phyloP scores from a whole-genome alignment of 2,797 vertebrate species.

The Karalla daura region DNA sequence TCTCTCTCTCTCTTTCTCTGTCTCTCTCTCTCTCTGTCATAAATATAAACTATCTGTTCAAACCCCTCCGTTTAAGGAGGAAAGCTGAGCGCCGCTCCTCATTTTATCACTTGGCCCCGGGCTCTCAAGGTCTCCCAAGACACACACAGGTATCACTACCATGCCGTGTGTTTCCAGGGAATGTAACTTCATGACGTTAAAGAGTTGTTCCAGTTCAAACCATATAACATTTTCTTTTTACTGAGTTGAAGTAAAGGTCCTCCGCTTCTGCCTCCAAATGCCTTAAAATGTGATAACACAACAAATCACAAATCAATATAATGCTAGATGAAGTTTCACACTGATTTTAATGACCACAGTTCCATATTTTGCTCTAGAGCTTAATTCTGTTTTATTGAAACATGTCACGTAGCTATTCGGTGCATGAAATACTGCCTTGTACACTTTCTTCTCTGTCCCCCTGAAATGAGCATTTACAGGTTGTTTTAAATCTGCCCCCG shows the following conservation, averaged over 20 bases:
- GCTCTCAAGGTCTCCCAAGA: conserved; percentile 2
- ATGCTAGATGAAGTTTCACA: background rate
- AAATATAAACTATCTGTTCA: conserved; percentile 1
- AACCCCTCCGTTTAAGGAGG: background rate
- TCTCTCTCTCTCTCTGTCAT: no score
- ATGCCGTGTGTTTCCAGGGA: background rate
- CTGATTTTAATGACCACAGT: background rate
- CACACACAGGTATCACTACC: conserved; percentile 2
- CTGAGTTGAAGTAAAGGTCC: background rate
- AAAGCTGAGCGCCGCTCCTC: background rate
- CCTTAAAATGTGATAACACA: background rate
- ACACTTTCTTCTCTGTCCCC: conserved; percentile 10
- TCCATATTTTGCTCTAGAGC: background rate
- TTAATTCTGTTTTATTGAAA: background rate
- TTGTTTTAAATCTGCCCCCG: conserved; percentile 31
- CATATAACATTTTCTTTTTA: background rate
- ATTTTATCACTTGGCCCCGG: conserved; percentile 8
- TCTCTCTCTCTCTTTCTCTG: no score
- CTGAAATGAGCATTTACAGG: conserved; percentile 27
- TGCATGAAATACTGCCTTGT: conserved; percentile 34
- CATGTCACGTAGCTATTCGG: conserved; percentile 24
- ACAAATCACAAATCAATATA: background rate
- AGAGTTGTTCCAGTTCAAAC: background rate
- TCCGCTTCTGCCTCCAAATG: background rate
- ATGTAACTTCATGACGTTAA: background rate